A percentile compares a stretch with the other conserved stretches of the same genome.
Evolutionary conservation across 2,113 vertebrate species (phyloP).

Genomic region (Struthidea cinerea): DNA sequence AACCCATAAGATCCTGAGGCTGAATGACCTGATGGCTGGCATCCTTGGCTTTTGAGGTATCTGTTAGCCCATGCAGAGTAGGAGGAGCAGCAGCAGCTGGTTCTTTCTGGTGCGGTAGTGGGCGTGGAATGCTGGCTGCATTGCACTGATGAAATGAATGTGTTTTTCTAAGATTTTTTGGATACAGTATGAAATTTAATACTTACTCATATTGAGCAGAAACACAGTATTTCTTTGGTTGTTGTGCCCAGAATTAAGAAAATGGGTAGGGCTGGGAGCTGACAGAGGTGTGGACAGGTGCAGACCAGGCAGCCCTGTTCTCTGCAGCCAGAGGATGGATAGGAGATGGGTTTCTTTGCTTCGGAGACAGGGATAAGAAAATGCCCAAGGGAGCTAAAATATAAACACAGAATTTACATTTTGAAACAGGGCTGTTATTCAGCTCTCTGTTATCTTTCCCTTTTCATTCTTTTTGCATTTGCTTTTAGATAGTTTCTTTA

Average conservation of each 20-base stretch:
- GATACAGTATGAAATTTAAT: background rate
- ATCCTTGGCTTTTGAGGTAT: background rate
- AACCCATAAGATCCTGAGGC: background rate
- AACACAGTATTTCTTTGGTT: background rate
- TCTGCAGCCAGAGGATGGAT: background rate
- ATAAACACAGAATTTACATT: background rate
- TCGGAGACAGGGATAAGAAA: background rate
- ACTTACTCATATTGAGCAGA: background rate
- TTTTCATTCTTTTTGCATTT: background rate
- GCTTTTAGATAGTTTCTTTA: background rate
- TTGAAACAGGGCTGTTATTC: background rate
- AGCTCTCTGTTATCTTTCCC: background rate
- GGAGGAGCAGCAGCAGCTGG: background rate
- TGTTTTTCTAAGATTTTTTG: background rate
- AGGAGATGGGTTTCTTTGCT: background rate
- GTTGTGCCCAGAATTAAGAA: background rate
- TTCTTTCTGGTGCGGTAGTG: background rate
- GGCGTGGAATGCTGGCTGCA: background rate
- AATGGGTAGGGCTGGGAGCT: background rate
- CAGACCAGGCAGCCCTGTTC: background rate
- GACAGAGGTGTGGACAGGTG: fast-evolving
- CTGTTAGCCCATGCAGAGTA: background rate
- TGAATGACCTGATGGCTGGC: background rate
- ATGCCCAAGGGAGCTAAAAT: background rate
- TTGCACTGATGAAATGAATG: background rate